Evolutionary conservation across 2,888 invertebrate species (phyloP), one percentile per base, ranked within the genome.

Genomic region (Hyposoter dolosus): DNA sequence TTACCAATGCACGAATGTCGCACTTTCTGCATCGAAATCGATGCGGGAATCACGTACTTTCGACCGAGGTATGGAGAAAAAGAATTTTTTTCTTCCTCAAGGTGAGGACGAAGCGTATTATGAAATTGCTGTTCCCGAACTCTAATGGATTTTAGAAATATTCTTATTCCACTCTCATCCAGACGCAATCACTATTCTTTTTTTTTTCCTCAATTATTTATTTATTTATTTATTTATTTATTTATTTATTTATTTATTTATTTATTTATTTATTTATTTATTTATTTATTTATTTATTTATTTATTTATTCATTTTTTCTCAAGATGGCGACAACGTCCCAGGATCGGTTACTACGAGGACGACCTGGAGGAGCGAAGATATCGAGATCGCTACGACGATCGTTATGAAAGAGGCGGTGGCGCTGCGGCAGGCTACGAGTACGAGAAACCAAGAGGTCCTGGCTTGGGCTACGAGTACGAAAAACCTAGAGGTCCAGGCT

Each of bases 301-400:
- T 80, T 15, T 19, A 35, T 77, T 60, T 47, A 17, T 23, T 76
- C 43, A 50, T 90, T 72, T 40, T 71, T 76, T 68, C 23, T 75
- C 47, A 50, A 91, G 92, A 87, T 91, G 87, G 89, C 89, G 90
- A 47, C 89, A 90, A 56, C 89, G 90, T 87, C 87, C 90, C n/a
- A 90, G 90, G 83, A 90, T 91, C 74, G 90, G 90, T 40, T 91
- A 88, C 78, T 89, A 92, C 84, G 91, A 92, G 10, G 92, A 92
- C 40, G 90, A 90, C 71, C 68, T 84, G 6, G 92, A 91, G 15
- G 90, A 91, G 80, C 90, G 91, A 28, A 88, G 91, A 74, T 90
- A 90, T 66, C 89, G 90, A 47, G 91, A 91, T 80, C 90, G 91
- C 65, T 91, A 91, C 79, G 91, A 92, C 80, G 88, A 89, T 43